phyloP scores from a whole-genome alignment of 2,888 invertebrate genomes.

The Helicoverpa assulta region DNA sequence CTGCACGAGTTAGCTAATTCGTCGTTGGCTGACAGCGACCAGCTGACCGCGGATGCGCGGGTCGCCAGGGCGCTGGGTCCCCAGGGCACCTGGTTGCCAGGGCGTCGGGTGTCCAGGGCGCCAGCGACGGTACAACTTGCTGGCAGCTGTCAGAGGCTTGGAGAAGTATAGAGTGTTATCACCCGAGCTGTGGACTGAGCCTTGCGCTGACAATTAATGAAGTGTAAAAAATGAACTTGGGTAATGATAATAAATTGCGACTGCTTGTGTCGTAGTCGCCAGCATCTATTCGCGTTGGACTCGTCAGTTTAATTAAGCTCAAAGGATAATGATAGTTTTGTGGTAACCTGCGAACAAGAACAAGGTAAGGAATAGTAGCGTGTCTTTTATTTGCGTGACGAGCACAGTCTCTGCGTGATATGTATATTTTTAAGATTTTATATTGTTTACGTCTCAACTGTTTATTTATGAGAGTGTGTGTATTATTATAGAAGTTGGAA shows the following conservation, averaged over 20 bases:
- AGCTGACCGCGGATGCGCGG: not conserved
- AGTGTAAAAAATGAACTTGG: conserved; percentile 43
- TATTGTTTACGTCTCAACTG: too few species aligned
- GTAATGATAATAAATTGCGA: conserved; percentile 56
- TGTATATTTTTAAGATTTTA: too few species aligned
- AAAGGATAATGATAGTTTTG: not conserved
- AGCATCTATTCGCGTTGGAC: conserved; percentile 10
- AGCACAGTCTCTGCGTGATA: too few species aligned
- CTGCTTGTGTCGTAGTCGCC: conserved; percentile 27
- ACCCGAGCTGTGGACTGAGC: conserved; percentile 2
- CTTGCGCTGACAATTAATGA: conserved; percentile 35
- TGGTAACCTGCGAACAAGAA: too few species aligned
- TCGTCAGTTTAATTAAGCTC: conserved; percentile 34
- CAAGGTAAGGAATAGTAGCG: too few species aligned
- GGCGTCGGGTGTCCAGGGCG: too few species aligned
- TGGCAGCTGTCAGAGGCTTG: conserved; percentile 1
- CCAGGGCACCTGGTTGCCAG: not conserved
- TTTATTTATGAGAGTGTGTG: too few species aligned
- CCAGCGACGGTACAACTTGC: not conserved
- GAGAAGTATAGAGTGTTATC: conserved; percentile 33
- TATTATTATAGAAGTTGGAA: too few species aligned
- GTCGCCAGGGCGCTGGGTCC: too few species aligned
- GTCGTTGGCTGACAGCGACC: conserved; percentile 13
- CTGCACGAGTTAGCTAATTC: conserved; percentile 50
- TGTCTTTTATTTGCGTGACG: too few species aligned